Evolutionary conservation across 2,113 vertebrate genomes (phyloP).

Genomic region (human): DNA sequence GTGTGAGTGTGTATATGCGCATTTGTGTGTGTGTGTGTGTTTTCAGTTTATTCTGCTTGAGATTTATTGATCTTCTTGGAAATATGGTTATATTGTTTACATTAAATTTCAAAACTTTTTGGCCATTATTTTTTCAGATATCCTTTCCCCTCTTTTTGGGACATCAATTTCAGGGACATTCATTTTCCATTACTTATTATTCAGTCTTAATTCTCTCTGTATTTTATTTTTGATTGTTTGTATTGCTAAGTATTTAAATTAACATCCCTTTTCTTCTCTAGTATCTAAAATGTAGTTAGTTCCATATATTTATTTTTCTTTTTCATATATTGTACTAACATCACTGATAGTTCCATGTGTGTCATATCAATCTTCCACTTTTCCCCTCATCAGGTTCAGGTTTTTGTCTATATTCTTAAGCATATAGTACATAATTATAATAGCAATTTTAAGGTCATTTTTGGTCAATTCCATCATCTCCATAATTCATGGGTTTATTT

Average conservation of each 20-base stretch:
- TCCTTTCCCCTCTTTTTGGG: background rate
- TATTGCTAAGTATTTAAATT: background rate
- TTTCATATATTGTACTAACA: background rate
- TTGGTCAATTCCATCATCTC: background rate
- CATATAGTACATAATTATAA: background rate
- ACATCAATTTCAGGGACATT: background rate
- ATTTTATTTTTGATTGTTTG: background rate
- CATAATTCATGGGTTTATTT: background rate
- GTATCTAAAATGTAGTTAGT: background rate
- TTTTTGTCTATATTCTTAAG: background rate
- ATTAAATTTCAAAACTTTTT: background rate
- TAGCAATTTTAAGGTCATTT: background rate
- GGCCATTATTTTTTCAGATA: background rate
- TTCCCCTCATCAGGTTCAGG: background rate
- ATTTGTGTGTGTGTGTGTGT: background rate
- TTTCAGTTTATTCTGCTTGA: background rate
- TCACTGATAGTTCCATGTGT: background rate
- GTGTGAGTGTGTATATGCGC: background rate
- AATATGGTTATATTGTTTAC: background rate
- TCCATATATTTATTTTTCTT: background rate
- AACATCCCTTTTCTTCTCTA: background rate
- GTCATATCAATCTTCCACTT: background rate
- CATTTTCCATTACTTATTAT: background rate
- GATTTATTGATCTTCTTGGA: background rate
- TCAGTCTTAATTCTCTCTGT: background rate